A percentile compares a stretch with the other conserved stretches of the same genome.
These are phyloP conservation scores for Paramuricea clavata DNA, from an alignment of 92 coral and sea anemone genomes.

Conservation along the genomic window DNA sequence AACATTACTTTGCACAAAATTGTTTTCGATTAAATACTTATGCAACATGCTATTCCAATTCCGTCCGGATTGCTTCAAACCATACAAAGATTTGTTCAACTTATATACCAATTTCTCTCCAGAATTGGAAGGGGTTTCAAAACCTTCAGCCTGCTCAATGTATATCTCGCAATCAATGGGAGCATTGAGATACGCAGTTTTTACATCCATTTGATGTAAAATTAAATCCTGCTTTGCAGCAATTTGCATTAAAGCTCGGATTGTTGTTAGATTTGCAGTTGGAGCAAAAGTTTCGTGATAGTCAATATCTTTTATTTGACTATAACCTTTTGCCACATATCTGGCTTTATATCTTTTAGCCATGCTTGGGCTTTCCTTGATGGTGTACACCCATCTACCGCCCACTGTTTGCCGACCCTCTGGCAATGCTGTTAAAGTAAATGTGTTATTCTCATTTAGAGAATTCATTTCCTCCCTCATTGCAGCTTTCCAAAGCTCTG, in stretches of 20 bases:
- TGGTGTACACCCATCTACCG: conserved; percentile 56
- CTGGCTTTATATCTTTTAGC: conserved; percentile 55
- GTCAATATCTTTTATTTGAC: conserved; percentile 55
- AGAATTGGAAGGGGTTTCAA: neutral
- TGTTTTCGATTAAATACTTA: conserved; percentile 49
- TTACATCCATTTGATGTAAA: conserved; percentile 59
- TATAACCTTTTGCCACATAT: conserved; percentile 60
- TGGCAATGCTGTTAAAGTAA: conserved; percentile 42
- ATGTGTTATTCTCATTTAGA: conserved; percentile 64
- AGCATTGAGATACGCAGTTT: conserved; percentile 58
- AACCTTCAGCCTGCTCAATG: conserved; percentile 64
- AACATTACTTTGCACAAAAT: conserved; percentile 36
- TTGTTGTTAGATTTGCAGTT: conserved; percentile 50
- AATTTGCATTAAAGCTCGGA: conserved; percentile 55
- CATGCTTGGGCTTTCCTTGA: conserved; percentile 53
- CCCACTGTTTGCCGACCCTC: conserved; percentile 55
- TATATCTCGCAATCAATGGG: conserved; percentile 66
- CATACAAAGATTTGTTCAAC: conserved; percentile 56
- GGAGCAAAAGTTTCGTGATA: conserved; percentile 57
- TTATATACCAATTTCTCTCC: conserved; percentile 42
- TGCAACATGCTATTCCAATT: conserved; percentile 60
- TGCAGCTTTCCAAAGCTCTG: conserved; percentile 51
- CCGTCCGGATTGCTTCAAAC: conserved; percentile 60
- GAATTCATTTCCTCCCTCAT: conserved; percentile 68
- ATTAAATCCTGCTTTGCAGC: conserved; percentile 63